Evolutionary conservation across 2,113 vertebrate genomes (phyloP), one percentile per base, ranked within the genome.

Genomic region (Sturnus vulgaris): DNA sequence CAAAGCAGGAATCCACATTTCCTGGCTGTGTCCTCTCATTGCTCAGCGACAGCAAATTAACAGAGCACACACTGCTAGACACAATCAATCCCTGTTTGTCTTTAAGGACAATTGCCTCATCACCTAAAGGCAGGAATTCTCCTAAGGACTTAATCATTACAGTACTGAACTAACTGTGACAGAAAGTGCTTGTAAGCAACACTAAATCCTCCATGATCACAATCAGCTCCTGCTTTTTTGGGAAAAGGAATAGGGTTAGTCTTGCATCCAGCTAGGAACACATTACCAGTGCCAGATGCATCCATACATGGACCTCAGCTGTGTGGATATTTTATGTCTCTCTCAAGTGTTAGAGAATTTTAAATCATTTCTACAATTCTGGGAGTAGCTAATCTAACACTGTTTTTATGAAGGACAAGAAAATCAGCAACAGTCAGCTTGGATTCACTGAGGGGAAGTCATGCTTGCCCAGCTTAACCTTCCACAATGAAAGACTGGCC

Each of bases 171-270:
- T 40, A 14, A 11, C 7, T 21, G 55, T 52, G 16, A 65, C 72
- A 77, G 13, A 60, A 68, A 19, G 20, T 47, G 33, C 57, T 55
- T 56, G 50, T 18, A 47, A 68, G 28, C 24, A 50, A 18, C n/a
- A 8, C 1, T 2, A 25, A 59, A 4, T 7, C 33, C 25, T 56
- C 44, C 12, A 2, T 4, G 8, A 23, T 23, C 28, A 35, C 28
- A 73, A 64, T 37, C 23, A 66, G 56, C 4, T 70, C 65, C 15
- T 39, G 47, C 31, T 75, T 37, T 70, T 5, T 4, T n/a, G 35
- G 44, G 42, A 33, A 61, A 47, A 47, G n/a, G 37, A 90, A 33
- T 3, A 40, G 27, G 15, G 6, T 35, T 56, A 55, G 28, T 19
- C 28, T 68, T 53, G 22, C 11, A 72, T 8, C 15, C 5, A 5